These are phyloP conservation scores for Leptatherina wallacei DNA, from an alignment of 2,797 vertebrate species.

Conservation along the genomic window DNA sequence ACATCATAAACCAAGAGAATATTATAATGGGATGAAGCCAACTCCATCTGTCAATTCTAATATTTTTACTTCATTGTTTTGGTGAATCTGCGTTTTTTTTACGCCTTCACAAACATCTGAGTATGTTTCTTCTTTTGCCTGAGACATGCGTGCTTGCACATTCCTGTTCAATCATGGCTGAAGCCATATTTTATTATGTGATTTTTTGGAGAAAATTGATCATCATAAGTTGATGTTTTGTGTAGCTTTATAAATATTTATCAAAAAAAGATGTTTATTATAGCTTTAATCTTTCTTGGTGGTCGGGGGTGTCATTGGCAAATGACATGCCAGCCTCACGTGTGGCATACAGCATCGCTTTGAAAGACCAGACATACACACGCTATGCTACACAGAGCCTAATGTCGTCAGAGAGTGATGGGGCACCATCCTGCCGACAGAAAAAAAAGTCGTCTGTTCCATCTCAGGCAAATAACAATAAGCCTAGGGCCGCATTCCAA, in stretches of 20 bases:
- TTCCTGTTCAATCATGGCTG: constrained; percentile 1
- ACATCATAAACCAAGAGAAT: constrained; percentile 2
- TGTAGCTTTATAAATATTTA: not conserved
- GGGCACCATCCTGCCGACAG: constrained; percentile 74
- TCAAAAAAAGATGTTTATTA: not conserved
- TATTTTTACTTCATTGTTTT: not conserved
- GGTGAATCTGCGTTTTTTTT: not conserved
- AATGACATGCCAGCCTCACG: constrained; percentile 63
- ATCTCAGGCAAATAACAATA: constrained; percentile 84
- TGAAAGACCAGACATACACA: constrained; percentile 49
- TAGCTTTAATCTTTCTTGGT: constrained; percentile 16
- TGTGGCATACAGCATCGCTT: constrained; percentile 62
- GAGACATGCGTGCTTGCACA: not conserved
- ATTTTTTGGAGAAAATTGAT: not conserved
- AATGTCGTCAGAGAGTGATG: constrained; percentile 80
- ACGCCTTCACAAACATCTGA: not conserved
- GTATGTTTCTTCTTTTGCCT: not conserved
- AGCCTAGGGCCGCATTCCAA: constrained; percentile 77
- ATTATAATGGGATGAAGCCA: not conserved
- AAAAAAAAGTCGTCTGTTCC: constrained; percentile 78
- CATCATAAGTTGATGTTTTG: not conserved
- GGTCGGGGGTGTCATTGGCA: constrained; percentile 47
- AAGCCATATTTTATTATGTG: constrained; percentile 1
- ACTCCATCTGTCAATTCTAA: not conserved
- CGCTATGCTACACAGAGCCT: constrained; percentile 43